Evolutionary conservation across 2,888 invertebrate species (phyloP), one percentile per base, ranked within the genome.

Genomic region (Epinotia bilunana): DNA sequence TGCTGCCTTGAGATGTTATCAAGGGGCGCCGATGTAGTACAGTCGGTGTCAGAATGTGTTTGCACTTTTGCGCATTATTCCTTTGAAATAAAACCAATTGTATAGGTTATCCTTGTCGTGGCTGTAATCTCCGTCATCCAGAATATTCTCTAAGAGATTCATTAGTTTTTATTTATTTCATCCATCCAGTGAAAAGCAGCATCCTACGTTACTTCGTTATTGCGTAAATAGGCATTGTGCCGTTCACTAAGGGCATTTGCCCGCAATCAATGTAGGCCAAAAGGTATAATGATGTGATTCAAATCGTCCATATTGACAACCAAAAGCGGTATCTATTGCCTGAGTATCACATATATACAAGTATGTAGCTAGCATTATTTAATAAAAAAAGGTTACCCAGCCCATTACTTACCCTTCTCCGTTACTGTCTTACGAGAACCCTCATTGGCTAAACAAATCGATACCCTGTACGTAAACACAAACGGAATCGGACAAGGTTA

Each of bases 401-500:
- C 58, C 53, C 43, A 68, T 58, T 68, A 69, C 68, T 69, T 69
- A 46, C 43, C 58, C 46, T 43, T 43, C 39, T 16, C 69, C 58
- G 57, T 69, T 69, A 69, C n/a, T 46, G 58, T 69, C 69, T 69
- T 69, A 60, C 68, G 20, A 16, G 28, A 18, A 58, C 58, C 69
- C 69, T 60, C 69, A 69, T 69, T 69, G 69, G 58, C 69, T 60
- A 69, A 69, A 69, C 69, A 69, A 69, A 69, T 69, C 69, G 69
- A 69, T 69, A 69, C 23, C n/a, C 60, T 23, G 69, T 57, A 74
- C 68, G 74, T 74, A 71, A 74, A 74, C 57, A 73, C 70, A 74
- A 74, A 60, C 39, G 74, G 64, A 65, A 74, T 74, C 74, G 74
- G 64, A 71, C 64, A 80, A 80, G 83, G 77, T 86, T 85, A 88